phyloP scores from a whole-genome alignment of 2,888 invertebrate species.

The Drosophila lacicola region DNA sequence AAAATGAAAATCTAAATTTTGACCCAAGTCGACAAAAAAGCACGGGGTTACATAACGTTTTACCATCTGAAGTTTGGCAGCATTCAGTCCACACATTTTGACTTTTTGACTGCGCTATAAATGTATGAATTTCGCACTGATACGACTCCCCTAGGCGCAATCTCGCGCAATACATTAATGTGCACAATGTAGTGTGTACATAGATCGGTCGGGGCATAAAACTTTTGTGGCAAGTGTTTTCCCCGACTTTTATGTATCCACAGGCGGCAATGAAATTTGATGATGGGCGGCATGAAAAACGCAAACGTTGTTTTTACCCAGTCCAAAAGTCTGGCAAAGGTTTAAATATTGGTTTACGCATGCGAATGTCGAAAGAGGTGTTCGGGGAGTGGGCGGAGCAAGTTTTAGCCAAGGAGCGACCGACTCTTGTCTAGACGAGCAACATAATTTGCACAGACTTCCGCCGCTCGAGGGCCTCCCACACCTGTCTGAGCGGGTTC shows the following conservation, averaged over 20 bases:
- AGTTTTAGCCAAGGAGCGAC: not conserved
- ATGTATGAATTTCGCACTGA: not conserved
- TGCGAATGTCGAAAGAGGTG: not conserved
- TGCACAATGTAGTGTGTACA: slow-evolving; percentile 15
- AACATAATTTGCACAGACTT: slow-evolving; percentile 62
- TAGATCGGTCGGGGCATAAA: slow-evolving; percentile 29
- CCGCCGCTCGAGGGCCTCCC: slow-evolving; percentile 12
- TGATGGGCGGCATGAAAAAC: slow-evolving; percentile 32
- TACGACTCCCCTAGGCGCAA: slow-evolving; percentile 43
- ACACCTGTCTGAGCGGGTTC: slow-evolving; percentile 12
- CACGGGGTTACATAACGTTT: too few relatives aligned
- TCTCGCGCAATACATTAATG: slow-evolving; percentile 21
- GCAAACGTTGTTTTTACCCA: slow-evolving; percentile 21
- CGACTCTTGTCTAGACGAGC: slow-evolving; percentile 52
- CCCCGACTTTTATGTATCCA: slow-evolving; percentile 50
- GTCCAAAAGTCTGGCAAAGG: slow-evolving; percentile 36
- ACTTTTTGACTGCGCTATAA: not conserved
- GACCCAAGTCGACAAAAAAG: too few relatives aligned
- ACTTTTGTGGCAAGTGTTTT: slow-evolving; percentile 33
- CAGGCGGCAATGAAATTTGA: slow-evolving; percentile 59
- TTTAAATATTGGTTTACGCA: slow-evolving; percentile 23
- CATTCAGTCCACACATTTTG: not conserved
- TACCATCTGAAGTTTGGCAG: not conserved
- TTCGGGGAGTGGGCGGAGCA: not conserved
- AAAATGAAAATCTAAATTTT: too few relatives aligned